Conservation (phyloP, 2,797 vertebrate genomes). For the Helostoma temminkii region DNA sequence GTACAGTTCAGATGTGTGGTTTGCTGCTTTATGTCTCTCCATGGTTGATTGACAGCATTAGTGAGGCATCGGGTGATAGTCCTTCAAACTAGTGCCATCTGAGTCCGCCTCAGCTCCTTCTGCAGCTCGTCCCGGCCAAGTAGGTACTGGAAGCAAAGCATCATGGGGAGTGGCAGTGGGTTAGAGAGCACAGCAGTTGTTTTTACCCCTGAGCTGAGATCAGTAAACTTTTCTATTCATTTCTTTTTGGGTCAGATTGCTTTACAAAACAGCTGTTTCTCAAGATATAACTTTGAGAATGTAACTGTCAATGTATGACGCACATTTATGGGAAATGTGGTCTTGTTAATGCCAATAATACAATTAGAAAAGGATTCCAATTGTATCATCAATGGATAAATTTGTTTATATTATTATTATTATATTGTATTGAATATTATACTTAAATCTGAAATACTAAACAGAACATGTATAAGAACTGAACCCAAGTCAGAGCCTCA, state of each 20-base stretch:
- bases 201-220: slow-evolving; percentile 42
- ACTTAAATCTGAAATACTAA: too few species aligned
- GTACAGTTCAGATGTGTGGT: slow-evolving; percentile 33
- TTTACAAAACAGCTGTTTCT: too few species aligned
- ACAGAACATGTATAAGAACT: too few species aligned
- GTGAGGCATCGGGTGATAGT: slow-evolving; percentile 22
- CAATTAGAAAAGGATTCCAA: too few species aligned
- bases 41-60: slow-evolving; percentile 53
- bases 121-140: slow-evolving; percentile 88
- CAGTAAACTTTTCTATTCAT: slow-evolving; percentile 5
- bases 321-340: too few species aligned
- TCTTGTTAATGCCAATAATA: too few species aligned
- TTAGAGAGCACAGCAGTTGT: slow-evolving; percentile 52
- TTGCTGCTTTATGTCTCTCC: slow-evolving; percentile 20
- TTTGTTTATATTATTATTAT: too few species aligned
- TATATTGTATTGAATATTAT: too few species aligned
- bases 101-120: slow-evolving; percentile 83
- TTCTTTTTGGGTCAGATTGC: neutral
- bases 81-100: slow-evolving; percentile 74
- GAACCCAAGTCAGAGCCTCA: too few species aligned
- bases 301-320: too few species aligned
- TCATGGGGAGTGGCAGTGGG: slow-evolving; percentile 44
- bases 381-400: too few species aligned
- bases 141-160: slow-evolving; percentile 89
- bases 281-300: too few species aligned